phyloP scores from a whole-genome alignment of 23 tunicate genomes.

The Ascidia mentula region DNA sequence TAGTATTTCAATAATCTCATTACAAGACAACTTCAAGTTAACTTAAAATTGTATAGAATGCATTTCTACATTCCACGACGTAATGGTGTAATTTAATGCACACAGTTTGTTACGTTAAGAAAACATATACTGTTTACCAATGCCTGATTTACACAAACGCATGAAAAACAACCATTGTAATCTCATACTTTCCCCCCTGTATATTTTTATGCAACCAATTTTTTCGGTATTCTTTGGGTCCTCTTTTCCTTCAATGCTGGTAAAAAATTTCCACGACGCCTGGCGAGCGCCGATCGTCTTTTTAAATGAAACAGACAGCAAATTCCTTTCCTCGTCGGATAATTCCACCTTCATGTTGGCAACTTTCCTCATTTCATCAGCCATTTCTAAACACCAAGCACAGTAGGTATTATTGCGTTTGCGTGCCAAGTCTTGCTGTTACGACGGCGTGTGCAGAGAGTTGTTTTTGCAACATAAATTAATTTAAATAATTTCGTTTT shows the following conservation, averaged over 20 bases:
- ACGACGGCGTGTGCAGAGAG: too few relatives aligned
- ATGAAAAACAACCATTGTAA: not conserved
- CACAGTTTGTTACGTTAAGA: too few relatives aligned
- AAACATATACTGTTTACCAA: too few relatives aligned
- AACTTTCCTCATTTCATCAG: constrained; percentile 54
- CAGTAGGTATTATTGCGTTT: too few relatives aligned
- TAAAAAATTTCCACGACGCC: constrained; percentile 90
- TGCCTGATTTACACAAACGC: too few relatives aligned
- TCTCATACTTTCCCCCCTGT: not conserved
- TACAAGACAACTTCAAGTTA: too few relatives aligned
- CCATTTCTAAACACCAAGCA: constrained; percentile 85
- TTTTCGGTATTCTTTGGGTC: constrained; percentile 8
- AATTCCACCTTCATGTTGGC: constrained; percentile 55
- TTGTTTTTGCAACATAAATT: not conserved
- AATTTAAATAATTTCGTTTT: not conserved
- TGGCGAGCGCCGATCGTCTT: constrained; percentile 97
- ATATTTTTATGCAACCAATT: not conserved
- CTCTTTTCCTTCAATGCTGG: constrained; percentile 71
- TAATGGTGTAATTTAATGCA: too few relatives aligned
- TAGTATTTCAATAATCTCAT: too few relatives aligned
- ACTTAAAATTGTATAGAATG: too few relatives aligned
- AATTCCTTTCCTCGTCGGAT: constrained; percentile 81
- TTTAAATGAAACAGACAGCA: constrained; percentile 93
- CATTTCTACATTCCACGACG: too few relatives aligned
- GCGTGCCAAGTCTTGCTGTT: too few relatives aligned